phyloP scores from a whole-genome alignment of 2,797 vertebrate genomes.

The Danio tinwini region DNA sequence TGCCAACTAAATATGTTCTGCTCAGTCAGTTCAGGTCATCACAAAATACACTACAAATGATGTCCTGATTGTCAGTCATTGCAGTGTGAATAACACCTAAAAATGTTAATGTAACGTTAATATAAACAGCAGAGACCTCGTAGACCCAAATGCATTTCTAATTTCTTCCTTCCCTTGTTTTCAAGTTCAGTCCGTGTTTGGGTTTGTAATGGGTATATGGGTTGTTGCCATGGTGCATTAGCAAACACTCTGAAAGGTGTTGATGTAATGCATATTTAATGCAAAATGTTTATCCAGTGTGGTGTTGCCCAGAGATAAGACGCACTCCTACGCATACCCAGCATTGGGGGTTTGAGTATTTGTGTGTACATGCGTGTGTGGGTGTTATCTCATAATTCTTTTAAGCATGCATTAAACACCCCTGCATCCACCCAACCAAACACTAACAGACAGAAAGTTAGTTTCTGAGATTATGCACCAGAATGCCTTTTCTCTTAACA shows the following conservation, averaged over 20 bases:
- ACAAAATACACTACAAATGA: too few species aligned
- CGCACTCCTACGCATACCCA: conserved; percentile 17
- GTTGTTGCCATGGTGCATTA: conserved; percentile 13
- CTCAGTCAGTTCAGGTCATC: too few species aligned
- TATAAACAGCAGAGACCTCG: not conserved
- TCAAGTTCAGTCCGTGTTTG: not conserved
- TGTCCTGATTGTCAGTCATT: too few species aligned
- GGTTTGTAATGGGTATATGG: not conserved
- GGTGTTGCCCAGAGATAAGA: conserved; percentile 26
- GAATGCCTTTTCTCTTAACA: not conserved
- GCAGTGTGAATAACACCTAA: not conserved
- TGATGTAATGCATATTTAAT: conserved; percentile 51
- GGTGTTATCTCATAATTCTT: conserved; percentile 18
- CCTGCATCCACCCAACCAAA: conserved; percentile 27
- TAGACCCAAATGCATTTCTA: not conserved
- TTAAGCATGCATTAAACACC: conserved; percentile 15
- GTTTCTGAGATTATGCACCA: not conserved
- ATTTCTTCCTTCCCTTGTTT: not conserved
- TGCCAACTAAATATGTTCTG: too few species aligned
- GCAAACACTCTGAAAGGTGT: conserved; percentile 38
- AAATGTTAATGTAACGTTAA: not conserved
- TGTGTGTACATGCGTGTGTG: conserved; percentile 12
- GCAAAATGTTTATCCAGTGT: conserved; percentile 35
- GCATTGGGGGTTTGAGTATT: conserved; percentile 16
- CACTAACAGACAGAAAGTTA: not conserved